Base-by-base conservation (phyloP, 92 coral and sea anemone genomes). In the Epizoanthus scotinus region DNA sequence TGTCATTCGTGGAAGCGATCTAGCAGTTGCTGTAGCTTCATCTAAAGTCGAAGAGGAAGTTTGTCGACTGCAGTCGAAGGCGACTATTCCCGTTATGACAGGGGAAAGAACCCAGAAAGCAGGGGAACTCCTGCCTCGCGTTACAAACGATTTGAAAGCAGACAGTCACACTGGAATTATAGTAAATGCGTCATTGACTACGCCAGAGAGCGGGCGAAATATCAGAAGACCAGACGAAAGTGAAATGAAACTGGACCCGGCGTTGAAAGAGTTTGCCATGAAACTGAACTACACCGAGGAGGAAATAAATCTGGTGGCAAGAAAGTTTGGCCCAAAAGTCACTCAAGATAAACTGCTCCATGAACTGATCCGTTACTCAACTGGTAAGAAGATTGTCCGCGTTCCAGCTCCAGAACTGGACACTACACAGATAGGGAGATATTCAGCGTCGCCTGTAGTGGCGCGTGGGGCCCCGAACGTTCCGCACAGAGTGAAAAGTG, bases 221-320 rank as follows among this genome's bases (percentile, higher is more conserved):
- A 31, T 1, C 29, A 64, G 28, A 10, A 29, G 70, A 47, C 52
- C 52, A 1, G 70, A 64, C 70, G 47, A 72, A 62, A 49, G 82
- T 20, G 22, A 24, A 0, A n/a, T 58, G 12, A 64, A 78, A 13
- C 91, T 92, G 25, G 91, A 93, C 57, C 97, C 92, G 13, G 86
- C 93, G 14, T 72, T 96, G 71, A 86, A 90, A 65, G 99, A 91
- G 21, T 96, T 96, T 88, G 99, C 99, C 2, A 58, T 89, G 49
- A 96, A 96, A 79, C 94, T 96, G 12, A 98, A 97, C 17, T 96
- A 96, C 73, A 90, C 97, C 0, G 84, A 93, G 60, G 89, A 89
- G 62, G 97, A 87, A 19, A 91, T 96, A 24, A 78, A 89, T 38
- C 89, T 82, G 20, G 99, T 94, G 19, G 93, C 91, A 25, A 86